Evolutionary conservation across 37 sponge, comb jelly and placozoan genomes (phyloP).

Genomic region (Corticium candelabrum): DNA sequence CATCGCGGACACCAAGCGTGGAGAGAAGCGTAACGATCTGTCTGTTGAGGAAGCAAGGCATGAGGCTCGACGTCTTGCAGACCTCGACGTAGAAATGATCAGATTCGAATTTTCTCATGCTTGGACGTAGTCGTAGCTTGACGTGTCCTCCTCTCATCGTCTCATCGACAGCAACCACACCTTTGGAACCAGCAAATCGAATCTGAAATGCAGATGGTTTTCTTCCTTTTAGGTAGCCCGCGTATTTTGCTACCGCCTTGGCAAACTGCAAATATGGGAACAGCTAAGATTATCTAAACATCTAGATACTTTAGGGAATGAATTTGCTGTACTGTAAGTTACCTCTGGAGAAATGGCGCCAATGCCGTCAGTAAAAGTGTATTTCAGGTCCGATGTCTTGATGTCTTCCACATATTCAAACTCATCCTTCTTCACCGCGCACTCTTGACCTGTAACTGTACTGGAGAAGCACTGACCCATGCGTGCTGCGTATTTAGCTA

Average conservation of each 20-base stretch:
- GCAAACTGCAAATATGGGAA: constrained; percentile 8
- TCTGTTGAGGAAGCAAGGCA: constrained; percentile 23
- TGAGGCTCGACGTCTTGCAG: constrained; percentile 12
- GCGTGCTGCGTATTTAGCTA: constrained; percentile 24
- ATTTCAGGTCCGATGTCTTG: constrained; percentile 14
- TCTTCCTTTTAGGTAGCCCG: neutral
- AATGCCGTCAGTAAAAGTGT: constrained; percentile 27
- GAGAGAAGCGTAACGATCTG: constrained; percentile 21
- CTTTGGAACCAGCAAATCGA: constrained; percentile 29
- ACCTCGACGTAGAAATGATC: constrained; percentile 17
- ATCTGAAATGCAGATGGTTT: constrained; percentile 25
- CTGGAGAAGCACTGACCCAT: constrained; percentile 27
- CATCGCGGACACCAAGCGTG: constrained; percentile 21
- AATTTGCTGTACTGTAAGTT: no score
- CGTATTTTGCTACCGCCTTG: no score
- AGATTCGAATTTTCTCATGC: constrained; percentile 32
- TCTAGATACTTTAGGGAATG: no score
- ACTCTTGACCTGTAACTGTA: constrained; percentile 10
- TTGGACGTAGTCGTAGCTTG: constrained; percentile 19
- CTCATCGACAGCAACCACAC: constrained; percentile 26
- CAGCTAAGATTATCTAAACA: no score
- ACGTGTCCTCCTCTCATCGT: neutral
- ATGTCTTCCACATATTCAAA: constrained; percentile 8
- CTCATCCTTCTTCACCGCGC: neutral
- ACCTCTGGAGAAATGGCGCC: constrained; percentile 28